These are phyloP conservation scores for Chauna torquata DNA, from an alignment of 2,113 vertebrate genomes.

Conservation along the genomic window DNA sequence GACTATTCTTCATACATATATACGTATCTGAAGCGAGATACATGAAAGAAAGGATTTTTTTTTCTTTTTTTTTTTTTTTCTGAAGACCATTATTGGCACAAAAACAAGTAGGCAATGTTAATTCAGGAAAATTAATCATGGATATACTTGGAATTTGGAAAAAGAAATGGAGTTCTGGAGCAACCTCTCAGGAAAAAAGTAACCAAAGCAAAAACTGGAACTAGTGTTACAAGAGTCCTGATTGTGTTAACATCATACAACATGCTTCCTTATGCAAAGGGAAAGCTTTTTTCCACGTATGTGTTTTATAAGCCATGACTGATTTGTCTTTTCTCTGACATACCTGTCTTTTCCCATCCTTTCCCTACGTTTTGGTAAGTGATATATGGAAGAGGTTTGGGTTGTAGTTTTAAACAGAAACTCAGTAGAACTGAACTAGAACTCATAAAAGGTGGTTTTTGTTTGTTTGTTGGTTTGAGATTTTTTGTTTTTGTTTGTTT, in stretches of 20 bases:
- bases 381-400: neutral
- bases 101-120: neutral
- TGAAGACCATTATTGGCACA: neutral
- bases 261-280: neutral
- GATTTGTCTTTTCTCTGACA: neutral
- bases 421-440: neutral
- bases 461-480: fast-evolving
- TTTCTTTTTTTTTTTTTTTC: neutral
- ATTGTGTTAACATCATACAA: neutral
- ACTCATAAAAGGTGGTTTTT: neutral
- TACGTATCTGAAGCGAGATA: neutral
- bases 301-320: neutral
- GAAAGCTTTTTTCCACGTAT: neutral
- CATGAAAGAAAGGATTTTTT: neutral
- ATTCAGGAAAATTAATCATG: neutral
- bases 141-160: neutral
- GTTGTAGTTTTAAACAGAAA: neutral
- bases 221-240: neutral
- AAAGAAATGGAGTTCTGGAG: neutral
- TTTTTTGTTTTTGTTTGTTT: neutral
- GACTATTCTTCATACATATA: neutral
- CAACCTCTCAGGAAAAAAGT: neutral
- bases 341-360: neutral
- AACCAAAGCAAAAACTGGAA: neutral
- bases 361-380: neutral